Conservation (phyloP, 2,113 vertebrate genomes). For the Tetraodon nigroviridis region DNA sequence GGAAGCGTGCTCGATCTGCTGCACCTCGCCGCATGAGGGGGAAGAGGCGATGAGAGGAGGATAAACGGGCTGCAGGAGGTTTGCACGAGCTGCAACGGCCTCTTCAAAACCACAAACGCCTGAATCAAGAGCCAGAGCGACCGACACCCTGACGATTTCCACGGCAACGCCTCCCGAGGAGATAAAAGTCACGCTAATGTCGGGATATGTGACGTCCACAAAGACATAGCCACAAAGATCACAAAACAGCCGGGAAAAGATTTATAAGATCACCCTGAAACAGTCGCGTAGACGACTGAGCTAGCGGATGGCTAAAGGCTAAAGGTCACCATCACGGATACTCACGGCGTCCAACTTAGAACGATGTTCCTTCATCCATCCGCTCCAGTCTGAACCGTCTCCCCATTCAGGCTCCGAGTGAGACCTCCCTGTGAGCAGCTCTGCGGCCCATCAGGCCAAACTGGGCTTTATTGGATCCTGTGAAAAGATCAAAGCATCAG, state of each 20-base stretch:
- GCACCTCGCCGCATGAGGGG: constrained; percentile 50
- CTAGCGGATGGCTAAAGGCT: constrained; percentile 8
- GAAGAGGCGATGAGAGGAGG: constrained; percentile 53
- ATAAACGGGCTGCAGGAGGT: constrained; percentile 51
- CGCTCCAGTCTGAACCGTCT: no score
- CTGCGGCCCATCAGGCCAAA: no score
- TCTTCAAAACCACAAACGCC: constrained; percentile 30
- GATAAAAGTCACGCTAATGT: no score
- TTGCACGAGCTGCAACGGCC: constrained; percentile 18
- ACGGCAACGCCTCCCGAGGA: not conserved
- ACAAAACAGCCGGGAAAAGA: not conserved
- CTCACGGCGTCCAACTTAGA: not conserved
- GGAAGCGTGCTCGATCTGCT: constrained; percentile 55
- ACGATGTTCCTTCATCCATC: no score
- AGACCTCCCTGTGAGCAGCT: no score
- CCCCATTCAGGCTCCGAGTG: no score
- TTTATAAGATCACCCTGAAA: not conserved
- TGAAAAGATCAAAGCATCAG: no score
- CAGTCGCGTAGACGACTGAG: constrained; percentile 13
- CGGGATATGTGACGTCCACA: no score
- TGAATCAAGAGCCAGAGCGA: no score
- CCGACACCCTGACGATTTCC: constrained; percentile 1
- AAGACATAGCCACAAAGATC: no score
- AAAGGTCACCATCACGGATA: constrained; percentile 19
- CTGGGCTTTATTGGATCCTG: no score